phyloP scores from a whole-genome alignment of 2,797 vertebrate genomes.

The Notolabrus celidotus region DNA sequence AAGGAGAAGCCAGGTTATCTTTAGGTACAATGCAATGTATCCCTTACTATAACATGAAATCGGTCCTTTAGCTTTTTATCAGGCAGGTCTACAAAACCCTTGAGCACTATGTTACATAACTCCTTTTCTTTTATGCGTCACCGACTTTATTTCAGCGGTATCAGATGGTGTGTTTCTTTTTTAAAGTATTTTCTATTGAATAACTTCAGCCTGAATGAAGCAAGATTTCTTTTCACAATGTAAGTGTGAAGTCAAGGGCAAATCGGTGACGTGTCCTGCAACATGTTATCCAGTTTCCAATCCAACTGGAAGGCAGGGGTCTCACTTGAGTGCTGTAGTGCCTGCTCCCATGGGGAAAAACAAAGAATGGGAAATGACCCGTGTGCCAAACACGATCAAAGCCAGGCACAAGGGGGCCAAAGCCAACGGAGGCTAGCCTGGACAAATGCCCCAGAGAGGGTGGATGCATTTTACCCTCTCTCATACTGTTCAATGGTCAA shows the following conservation, averaged over 20 bases:
- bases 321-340: slow-evolving; percentile 26
- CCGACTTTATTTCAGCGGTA: slow-evolving; percentile 15
- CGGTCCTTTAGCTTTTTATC: slow-evolving; percentile 31
- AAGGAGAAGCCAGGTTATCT: slow-evolving; percentile 16
- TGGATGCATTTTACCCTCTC: slow-evolving; percentile 15
- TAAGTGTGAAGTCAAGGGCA: not conserved
- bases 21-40: slow-evolving; percentile 8
- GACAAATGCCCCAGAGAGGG: slow-evolving; percentile 34
- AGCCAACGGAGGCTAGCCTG: slow-evolving; percentile 14
- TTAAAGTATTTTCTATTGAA: slow-evolving; percentile 3
- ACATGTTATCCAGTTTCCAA: slow-evolving; percentile 15
- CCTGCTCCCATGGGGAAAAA: slow-evolving; percentile 30
- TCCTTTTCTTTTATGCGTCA: not conserved
- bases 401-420: slow-evolving; percentile 2
- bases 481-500: slow-evolving; percentile 22
- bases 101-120: slow-evolving; percentile 51
- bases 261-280: slow-evolving; percentile 20
- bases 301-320: slow-evolving; percentile 16
- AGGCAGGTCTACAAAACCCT: slow-evolving; percentile 48
- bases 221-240: not conserved
- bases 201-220: slow-evolving; percentile 1
- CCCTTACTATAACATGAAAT: slow-evolving; percentile 17
- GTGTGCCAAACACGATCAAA: slow-evolving; percentile 42
- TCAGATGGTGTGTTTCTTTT: not conserved
- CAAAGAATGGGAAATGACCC: slow-evolving; percentile 32